These are phyloP conservation scores for Carcinoscorpius rotundicauda DNA, from an alignment of 1,140 invertebrate species.

Conservation along the genomic window DNA sequence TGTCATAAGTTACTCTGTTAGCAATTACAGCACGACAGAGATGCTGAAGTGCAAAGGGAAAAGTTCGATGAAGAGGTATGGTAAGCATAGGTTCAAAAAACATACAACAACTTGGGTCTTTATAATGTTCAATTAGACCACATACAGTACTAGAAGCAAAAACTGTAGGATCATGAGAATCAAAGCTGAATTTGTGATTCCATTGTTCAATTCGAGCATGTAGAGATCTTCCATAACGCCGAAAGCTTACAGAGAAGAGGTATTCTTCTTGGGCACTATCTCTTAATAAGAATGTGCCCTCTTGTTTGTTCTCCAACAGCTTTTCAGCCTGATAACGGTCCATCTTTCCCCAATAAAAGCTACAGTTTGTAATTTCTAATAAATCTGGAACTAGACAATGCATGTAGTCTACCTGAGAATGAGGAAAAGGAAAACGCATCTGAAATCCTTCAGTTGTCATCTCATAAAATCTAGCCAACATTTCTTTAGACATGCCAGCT, in stretches of 20 bases:
- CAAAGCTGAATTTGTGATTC: slow-evolving; percentile 92
- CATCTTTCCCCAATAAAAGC: slow-evolving; percentile 83
- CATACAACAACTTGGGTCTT: slow-evolving; percentile 95
- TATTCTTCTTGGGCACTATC: slow-evolving; percentile 97
- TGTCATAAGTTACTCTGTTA: slow-evolving; percentile 65
- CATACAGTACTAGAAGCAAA: slow-evolving; percentile 78
- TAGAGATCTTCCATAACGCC: slow-evolving; percentile 84
- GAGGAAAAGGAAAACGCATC: slow-evolving; percentile 26
- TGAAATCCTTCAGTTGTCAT: background rate
- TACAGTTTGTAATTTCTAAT: slow-evolving; percentile 60
- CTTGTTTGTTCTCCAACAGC: slow-evolving; percentile 79
- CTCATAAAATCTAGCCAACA: slow-evolving; percentile 2
- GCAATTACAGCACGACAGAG: slow-evolving; percentile 76
- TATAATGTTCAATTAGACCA: slow-evolving; percentile 90
- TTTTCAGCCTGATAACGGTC: slow-evolving; percentile 82
- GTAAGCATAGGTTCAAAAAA: slow-evolving; percentile 98
- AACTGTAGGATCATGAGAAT: slow-evolving; percentile 91
- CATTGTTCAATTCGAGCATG: slow-evolving; percentile 95
- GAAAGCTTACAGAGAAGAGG: slow-evolving; percentile 92
- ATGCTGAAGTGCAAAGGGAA: slow-evolving; percentile 82
- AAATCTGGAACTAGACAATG: slow-evolving; percentile 92
- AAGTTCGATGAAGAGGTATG: slow-evolving; percentile 72
- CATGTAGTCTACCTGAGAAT: slow-evolving; percentile 80
- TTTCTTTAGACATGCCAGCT: slow-evolving; percentile 1
- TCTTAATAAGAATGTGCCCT: slow-evolving; percentile 88